A percentile compares a stretch with the other conserved stretches of the same genome.
Evolutionary conservation across 2,113 vertebrate genomes (phyloP).

Genomic region (Larimichthys crocea): DNA sequence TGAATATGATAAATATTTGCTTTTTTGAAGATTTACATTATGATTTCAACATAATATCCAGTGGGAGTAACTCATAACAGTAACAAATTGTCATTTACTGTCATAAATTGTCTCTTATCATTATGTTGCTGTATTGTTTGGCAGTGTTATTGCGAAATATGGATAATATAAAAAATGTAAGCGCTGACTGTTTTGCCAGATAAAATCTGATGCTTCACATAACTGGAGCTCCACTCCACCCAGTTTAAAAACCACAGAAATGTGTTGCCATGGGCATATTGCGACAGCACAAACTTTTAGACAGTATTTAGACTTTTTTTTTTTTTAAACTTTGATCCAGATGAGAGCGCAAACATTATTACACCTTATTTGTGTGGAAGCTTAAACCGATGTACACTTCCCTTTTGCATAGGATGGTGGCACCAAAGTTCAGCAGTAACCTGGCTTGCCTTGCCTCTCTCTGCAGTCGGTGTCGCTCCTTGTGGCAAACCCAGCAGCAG

Average conservation of each 20-base stretch:
- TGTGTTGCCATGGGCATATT: background rate
- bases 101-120: too few relatives aligned
- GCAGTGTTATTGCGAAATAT: background rate
- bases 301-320: background rate
- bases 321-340: too few relatives aligned
- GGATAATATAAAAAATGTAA: background rate
- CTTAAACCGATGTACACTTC: constrained; percentile 61
- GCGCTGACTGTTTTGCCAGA: background rate
- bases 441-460: background rate
- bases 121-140: background rate
- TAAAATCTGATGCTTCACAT: constrained; percentile 8
- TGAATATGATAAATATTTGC: background rate
- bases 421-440: constrained; percentile 81
- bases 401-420: constrained; percentile 78
- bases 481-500: constrained; percentile 35
- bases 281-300: background rate
- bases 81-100: too few relatives aligned
- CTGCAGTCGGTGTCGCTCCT: constrained; percentile 50
- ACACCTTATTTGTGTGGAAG: background rate
- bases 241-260: background rate
- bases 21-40: constrained; percentile 4
- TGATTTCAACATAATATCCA: background rate
- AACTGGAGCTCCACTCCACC: background rate
- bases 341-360: background rate
- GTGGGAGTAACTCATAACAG: background rate